Percentiles rank a stretch among this genome's conserved stretches.
Conservation (phyloP, 2,888 invertebrate species). For the Lamellibrachia satsuma region DNA sequence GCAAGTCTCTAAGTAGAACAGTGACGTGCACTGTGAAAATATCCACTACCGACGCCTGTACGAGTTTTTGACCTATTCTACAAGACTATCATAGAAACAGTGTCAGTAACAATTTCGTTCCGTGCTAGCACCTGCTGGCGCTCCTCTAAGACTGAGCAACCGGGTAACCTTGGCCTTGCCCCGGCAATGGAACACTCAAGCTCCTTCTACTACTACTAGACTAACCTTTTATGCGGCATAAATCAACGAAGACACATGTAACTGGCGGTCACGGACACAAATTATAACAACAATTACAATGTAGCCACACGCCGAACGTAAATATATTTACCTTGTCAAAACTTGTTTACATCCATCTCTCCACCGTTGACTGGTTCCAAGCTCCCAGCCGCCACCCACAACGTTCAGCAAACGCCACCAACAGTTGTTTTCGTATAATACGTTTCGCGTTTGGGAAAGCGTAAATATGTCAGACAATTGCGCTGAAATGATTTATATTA, state of each 20-base stretch:
- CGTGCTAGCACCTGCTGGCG: slow-evolving; percentile 2
- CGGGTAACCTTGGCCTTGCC: not conserved
- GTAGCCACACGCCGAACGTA: not conserved
- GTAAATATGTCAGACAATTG: not conserved
- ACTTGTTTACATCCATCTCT: not conserved
- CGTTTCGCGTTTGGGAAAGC: not conserved
- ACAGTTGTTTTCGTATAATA: not conserved
- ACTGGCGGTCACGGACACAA: not conserved
- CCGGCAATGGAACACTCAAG: not conserved
- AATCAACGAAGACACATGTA: not conserved
- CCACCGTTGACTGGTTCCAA: not conserved
- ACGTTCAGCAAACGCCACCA: not conserved
- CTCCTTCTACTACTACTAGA: not conserved
- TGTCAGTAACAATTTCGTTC: not conserved
- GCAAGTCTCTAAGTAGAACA: too few relatives aligned
- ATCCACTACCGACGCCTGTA: too few relatives aligned
- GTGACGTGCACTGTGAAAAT: too few relatives aligned
- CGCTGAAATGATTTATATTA: not conserved
- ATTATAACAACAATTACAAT: not conserved
- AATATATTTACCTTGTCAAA: not conserved
- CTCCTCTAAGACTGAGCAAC: not conserved
- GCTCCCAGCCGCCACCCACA: not conserved
- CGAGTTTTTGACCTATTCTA: not conserved
- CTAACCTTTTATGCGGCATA: not conserved
- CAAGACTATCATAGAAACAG: not conserved